Percentiles rank a stretch among this genome's conserved stretches.
Evolutionary conservation across 2,113 vertebrate genomes (phyloP).

Genomic region (Verasper variegatus): DNA sequence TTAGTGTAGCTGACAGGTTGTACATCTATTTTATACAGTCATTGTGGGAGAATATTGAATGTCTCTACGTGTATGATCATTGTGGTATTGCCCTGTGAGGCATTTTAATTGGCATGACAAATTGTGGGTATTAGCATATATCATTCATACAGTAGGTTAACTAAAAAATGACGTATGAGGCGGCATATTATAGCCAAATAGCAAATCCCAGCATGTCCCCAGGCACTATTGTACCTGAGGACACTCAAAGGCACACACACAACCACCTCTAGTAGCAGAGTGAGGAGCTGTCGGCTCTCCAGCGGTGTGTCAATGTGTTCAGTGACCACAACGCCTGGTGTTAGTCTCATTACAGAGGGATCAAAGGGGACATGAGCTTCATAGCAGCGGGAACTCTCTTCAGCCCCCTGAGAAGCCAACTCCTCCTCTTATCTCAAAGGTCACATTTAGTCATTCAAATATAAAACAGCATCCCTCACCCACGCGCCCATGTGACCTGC

Average conservation of each 20-base stretch:
- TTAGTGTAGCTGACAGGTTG: not conserved
- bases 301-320: constrained; percentile 75
- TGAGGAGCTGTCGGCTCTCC: constrained; percentile 65
- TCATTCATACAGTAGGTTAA: constrained; percentile 53
- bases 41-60: constrained; percentile 25
- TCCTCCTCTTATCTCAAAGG: constrained; percentile 81
- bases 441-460: constrained; percentile 81
- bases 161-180: constrained; percentile 48
- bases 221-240: constrained; percentile 46
- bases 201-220: constrained; percentile 56
- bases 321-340: constrained; percentile 76
- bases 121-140: constrained; percentile 59
- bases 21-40: not conserved
- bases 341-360: constrained; percentile 79
- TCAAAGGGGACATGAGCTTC: constrained; percentile 80
- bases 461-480: constrained; percentile 74
- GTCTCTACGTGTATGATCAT: constrained; percentile 20
- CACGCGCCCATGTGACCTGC: constrained; percentile 36
- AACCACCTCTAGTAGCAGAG: constrained; percentile 30
- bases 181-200: constrained; percentile 47
- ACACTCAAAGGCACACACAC: constrained; percentile 33
- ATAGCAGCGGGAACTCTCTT: constrained; percentile 75
- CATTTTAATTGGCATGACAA: constrained; percentile 54
- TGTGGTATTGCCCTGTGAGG: not conserved
- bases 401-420: constrained; percentile 70